Conservation (phyloP, 2,888 invertebrate genomes). For the Arctia plantaginis region DNA sequence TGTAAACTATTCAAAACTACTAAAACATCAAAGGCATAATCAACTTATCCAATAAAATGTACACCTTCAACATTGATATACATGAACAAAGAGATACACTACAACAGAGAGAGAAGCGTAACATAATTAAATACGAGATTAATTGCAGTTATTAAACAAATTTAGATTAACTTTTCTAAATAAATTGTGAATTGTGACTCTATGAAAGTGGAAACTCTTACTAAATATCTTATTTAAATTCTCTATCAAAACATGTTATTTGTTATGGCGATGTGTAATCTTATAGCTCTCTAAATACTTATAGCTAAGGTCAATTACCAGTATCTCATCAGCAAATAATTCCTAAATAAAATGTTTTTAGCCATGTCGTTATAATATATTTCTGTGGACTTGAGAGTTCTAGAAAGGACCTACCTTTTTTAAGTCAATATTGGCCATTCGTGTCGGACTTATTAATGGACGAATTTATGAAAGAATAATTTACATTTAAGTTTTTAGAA, state of each 20-base stretch:
- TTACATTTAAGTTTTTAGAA: too few species aligned
- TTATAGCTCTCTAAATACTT: neutral
- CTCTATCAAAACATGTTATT: neutral
- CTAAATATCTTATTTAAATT: neutral
- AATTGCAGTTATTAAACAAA: slow-evolving; percentile 39
- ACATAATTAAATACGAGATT: slow-evolving; percentile 42
- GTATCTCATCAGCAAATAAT: neutral
- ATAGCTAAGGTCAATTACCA: too few species aligned
- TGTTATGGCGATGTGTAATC: neutral
- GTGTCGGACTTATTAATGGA: too few species aligned
- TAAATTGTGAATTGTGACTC: slow-evolving; percentile 31
- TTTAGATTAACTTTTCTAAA: slow-evolving; percentile 17
- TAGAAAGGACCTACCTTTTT: neutral
- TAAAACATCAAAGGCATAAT: slow-evolving; percentile 40
- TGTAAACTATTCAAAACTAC: slow-evolving; percentile 26
- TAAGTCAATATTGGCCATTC: neutral
- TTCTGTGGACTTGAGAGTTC: neutral
- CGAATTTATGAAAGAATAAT: too few species aligned
- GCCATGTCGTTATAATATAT: neutral
- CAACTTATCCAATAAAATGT: slow-evolving; percentile 50
- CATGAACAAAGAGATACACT: slow-evolving; percentile 12
- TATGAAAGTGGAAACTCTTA: neutral
- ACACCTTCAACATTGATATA: slow-evolving; percentile 46
- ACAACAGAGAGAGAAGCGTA: slow-evolving; percentile 38
- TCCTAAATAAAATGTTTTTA: neutral